These are phyloP conservation scores for Burhinus bistriatus DNA, from an alignment of 2,113 vertebrate genomes.

Conservation along the genomic window DNA sequence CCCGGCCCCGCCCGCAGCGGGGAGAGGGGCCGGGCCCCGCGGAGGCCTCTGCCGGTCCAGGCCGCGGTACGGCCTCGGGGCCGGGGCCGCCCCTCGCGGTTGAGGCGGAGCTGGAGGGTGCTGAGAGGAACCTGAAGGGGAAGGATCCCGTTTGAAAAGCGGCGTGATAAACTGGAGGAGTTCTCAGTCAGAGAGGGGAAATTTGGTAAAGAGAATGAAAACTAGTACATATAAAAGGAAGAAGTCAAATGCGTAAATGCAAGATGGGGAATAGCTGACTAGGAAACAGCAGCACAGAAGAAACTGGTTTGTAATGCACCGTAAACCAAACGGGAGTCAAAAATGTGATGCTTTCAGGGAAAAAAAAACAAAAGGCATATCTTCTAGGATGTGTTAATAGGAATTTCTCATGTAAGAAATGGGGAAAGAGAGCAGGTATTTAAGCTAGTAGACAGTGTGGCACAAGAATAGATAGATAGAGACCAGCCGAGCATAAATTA, in stretches of 20 bases:
- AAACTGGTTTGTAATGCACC: not conserved
- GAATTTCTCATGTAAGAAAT: not conserved
- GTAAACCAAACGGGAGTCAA: not conserved
- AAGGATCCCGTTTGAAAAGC: rapidly evolving
- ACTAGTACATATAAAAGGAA: rapidly evolving
- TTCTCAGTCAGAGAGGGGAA: rapidly evolving
- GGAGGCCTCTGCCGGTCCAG: too few relatives aligned
- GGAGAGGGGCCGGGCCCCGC: not conserved
- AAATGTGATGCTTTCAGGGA: rapidly evolving
- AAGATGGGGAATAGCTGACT: not conserved
- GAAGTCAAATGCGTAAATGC: not conserved
- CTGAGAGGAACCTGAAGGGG: rapidly evolving
- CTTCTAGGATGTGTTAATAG: not conserved
- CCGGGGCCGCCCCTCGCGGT: too few relatives aligned
- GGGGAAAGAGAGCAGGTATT: not conserved
- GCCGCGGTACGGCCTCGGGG: too few relatives aligned
- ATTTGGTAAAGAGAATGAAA: not conserved
- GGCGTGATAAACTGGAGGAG: rapidly evolving
- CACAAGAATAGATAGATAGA: not conserved
- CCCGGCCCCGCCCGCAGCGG: not conserved
- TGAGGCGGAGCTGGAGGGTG: rapidly evolving
- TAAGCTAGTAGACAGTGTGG: not conserved
- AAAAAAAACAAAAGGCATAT: rapidly evolving
- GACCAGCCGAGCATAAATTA: not conserved
- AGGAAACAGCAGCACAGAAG: not conserved